Evolutionary conservation across 2,113 vertebrate genomes (phyloP).

Genomic region (Bettongia penicillata): DNA sequence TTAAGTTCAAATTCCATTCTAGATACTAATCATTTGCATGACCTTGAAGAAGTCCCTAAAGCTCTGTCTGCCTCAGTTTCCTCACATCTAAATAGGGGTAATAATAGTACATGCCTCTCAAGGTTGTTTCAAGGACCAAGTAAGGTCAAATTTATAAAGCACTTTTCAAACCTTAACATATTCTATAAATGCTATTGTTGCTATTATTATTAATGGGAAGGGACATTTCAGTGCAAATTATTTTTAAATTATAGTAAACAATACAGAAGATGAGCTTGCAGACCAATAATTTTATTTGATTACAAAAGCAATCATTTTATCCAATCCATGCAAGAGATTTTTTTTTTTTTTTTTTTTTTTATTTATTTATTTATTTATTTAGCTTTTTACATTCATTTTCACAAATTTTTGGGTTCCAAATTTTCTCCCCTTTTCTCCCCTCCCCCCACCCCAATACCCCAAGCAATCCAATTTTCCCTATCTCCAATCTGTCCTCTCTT

Average conservation of each 20-base stretch:
- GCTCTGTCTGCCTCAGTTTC: neutral
- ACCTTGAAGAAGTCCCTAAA: neutral
- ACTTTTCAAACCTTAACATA: neutral
- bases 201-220: neutral
- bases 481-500: no score
- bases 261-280: neutral
- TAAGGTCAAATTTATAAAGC: neutral
- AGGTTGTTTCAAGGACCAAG: neutral
- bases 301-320: neutral
- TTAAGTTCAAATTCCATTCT: neutral
- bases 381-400: no score
- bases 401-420: no score
- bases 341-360: no score
- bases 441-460: no score
- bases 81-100: neutral
- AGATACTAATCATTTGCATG: neutral
- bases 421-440: no score
- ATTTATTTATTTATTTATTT: no score
- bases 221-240: neutral
- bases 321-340: neutral
- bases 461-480: no score
- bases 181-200: neutral
- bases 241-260: neutral
- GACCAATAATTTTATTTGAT: neutral
- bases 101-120: neutral